A percentile compares a stretch with the other conserved stretches of the same genome.
These are phyloP conservation scores for Peribatodes rhomboidaria DNA, from an alignment of 2,888 invertebrate species.

Conservation along the genomic window DNA sequence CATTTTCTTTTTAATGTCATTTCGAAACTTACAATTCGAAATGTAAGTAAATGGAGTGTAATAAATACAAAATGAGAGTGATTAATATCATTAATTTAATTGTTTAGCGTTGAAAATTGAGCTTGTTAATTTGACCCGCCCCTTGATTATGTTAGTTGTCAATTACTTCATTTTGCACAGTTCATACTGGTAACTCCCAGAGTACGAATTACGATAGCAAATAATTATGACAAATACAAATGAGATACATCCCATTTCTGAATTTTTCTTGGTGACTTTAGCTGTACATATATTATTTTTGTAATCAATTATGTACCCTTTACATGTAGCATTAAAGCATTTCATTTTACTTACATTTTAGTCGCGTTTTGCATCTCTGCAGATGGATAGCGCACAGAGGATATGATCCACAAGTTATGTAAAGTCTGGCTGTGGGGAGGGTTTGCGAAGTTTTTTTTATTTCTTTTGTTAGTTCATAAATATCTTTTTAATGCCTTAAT, in stretches of 20 bases:
- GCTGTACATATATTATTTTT: neutral
- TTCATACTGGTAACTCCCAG: too few relatives aligned
- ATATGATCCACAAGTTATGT: constrained; percentile 15
- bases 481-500: neutral
- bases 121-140: neutral
- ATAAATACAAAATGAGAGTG: too few relatives aligned
- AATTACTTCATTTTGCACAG: too few relatives aligned
- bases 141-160: neutral
- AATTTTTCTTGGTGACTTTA: neutral
- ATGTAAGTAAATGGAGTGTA: too few relatives aligned
- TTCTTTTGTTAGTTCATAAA: neutral
- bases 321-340: constrained; percentile 11
- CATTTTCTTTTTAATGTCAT: too few relatives aligned
- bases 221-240: neutral
- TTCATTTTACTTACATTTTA: neutral
- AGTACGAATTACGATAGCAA: too few relatives aligned
- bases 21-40: too few relatives aligned
- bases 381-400: constrained; percentile 15
- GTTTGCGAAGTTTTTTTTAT: constrained; percentile 5
- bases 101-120: neutral
- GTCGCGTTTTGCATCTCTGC: constrained; percentile 4
- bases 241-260: neutral
- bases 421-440: constrained; percentile 17
- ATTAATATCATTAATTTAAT: neutral
- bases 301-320: neutral